These are phyloP conservation scores for Galerucella nymphaeae DNA, from an alignment of 2,888 invertebrate genomes.

Conservation along the genomic window DNA sequence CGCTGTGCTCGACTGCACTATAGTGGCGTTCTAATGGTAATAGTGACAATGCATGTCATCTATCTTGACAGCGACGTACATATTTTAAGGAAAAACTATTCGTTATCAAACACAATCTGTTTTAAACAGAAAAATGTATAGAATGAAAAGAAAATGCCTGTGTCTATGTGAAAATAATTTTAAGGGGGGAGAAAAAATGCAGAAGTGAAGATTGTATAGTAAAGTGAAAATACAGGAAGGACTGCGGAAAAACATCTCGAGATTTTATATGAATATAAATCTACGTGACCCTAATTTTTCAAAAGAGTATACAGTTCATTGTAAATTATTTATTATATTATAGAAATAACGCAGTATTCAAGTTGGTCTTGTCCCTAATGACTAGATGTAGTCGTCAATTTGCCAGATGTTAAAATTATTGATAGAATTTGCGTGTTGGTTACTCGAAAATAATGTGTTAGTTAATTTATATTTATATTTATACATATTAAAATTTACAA, in stretches of 20 bases:
- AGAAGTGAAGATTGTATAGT: no score
- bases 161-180: no score
- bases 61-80: conserved; percentile 27
- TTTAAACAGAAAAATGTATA: no score
- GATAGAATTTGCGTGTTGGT: conserved; percentile 40
- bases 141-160: no score
- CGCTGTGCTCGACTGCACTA: conserved; percentile 52
- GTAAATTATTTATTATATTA: conserved; percentile 12
- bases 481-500: conserved; percentile 36
- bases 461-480: conserved; percentile 45
- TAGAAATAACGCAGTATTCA: conserved; percentile 18
- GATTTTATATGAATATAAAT: no score
- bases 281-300: no score
- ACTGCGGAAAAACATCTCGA: no score
- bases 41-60: conserved; percentile 47
- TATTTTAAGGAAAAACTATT: background rate
- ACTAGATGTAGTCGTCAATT: conserved; percentile 41
- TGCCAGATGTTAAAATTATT: conserved; percentile 46
- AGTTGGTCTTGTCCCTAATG: conserved; percentile 33
- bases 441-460: conserved; percentile 43
- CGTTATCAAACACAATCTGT: background rate
- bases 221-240: no score
- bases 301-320: background rate
- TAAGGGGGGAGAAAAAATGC: no score
- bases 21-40: conserved; percentile 54